These are phyloP conservation scores for Popillia japonica DNA, from an alignment of 1,140 invertebrate species.

Conservation along the genomic window DNA sequence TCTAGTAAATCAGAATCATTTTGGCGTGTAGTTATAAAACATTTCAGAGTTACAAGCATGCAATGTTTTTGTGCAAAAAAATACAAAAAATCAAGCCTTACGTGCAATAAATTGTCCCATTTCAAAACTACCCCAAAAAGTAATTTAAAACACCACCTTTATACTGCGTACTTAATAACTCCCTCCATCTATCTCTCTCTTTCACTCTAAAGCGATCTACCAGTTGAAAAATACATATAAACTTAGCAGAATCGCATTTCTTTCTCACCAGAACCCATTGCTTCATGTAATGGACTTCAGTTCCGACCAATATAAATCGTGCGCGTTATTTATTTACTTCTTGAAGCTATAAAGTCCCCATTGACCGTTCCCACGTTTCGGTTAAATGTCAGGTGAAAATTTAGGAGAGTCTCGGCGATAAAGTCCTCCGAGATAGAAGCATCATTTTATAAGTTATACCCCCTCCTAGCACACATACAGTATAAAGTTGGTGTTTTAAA, in stretches of 20 bases:
- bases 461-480: too few species aligned
- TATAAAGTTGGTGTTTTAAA: too few species aligned
- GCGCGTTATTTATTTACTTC: too few species aligned
- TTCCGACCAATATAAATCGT: too few species aligned
- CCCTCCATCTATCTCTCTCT: not conserved
- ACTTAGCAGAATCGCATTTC: not conserved
- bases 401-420: not conserved
- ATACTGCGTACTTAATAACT: not conserved
- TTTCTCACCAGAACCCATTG: not conserved
- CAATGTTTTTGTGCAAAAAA: not conserved
- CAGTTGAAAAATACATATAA: not conserved
- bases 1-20: too few species aligned
- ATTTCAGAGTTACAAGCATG: too few species aligned
- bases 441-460: too few species aligned
- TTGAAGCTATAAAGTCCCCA: not conserved
- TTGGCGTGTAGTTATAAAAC: too few species aligned
- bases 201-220: not conserved
- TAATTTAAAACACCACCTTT: not conserved
- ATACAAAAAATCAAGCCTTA: not conserved
- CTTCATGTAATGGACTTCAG: too few species aligned
- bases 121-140: not conserved
- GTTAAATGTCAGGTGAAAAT: not conserved
- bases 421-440: too few species aligned
- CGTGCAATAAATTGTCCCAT: not conserved
- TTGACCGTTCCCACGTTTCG: not conserved